Percentiles rank a stretch among this genome's conserved stretches.
Conservation (phyloP, 2,888 invertebrate genomes). For the Epinotia ramella region DNA sequence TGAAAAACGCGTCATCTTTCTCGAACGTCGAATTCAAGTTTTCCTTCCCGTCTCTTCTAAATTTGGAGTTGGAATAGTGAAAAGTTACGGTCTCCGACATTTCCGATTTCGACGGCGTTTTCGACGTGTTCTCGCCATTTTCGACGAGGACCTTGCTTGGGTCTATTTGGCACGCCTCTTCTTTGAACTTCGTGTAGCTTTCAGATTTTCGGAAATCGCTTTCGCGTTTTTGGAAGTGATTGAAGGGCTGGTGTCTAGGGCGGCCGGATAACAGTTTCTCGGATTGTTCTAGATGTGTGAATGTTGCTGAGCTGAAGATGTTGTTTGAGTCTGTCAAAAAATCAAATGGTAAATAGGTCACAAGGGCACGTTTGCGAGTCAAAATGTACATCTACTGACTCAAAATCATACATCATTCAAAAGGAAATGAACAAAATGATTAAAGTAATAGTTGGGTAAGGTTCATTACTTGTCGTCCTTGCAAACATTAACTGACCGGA, state of each 20-base stretch:
- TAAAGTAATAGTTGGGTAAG: no score
- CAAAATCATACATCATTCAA: no score
- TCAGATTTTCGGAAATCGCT: constrained; percentile 67
- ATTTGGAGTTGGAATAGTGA: constrained; percentile 76
- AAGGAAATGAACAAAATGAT: no score
- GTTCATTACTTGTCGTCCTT: no score
- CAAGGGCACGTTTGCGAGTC: no score
- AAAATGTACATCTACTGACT: no score
- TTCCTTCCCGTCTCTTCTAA: constrained; percentile 73
- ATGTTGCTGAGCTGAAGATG: constrained; percentile 77
- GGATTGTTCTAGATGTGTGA: constrained; percentile 77
- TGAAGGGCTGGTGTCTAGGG: constrained; percentile 70
- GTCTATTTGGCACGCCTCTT: constrained; percentile 77
- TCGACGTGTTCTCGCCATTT: constrained; percentile 67
- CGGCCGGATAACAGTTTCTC: constrained; percentile 72
- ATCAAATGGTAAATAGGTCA: no score
- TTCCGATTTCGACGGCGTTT: constrained; percentile 58
- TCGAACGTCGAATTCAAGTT: constrained; percentile 70
- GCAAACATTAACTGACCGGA: no score
- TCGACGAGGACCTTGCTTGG: constrained; percentile 73
- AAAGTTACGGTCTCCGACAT: constrained; percentile 75
- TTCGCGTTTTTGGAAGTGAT: constrained; percentile 72
- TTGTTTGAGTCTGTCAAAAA: constrained; percentile 63
- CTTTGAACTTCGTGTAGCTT: constrained; percentile 76
- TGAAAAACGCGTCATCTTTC: constrained; percentile 76